Evolutionary conservation across 2,113 vertebrate genomes (phyloP).

Genomic region (Quiscalus mexicanus): DNA sequence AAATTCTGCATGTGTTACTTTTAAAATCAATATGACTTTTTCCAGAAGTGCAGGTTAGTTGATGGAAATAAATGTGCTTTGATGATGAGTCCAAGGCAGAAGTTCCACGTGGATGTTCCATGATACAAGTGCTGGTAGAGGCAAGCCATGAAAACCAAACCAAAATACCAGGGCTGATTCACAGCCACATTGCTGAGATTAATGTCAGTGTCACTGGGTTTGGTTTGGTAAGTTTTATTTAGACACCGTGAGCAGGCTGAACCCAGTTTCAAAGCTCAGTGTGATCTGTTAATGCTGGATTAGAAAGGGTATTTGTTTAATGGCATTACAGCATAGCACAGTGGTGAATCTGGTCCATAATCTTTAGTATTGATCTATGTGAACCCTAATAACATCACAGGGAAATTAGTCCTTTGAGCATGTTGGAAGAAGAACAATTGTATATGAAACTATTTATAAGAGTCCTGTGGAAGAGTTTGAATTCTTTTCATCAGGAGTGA

Average conservation of each 20-base stretch:
- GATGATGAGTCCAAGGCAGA: neutral
- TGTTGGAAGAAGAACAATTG: neutral
- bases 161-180: constrained; percentile 6
- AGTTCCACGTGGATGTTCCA: rapidly evolving
- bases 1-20: neutral
- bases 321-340: neutral
- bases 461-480: neutral
- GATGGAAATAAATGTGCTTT: neutral
- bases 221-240: constrained; percentile 7
- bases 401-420: neutral
- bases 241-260: neutral
- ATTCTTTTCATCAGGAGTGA: neutral
- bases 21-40: neutral
- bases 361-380: neutral
- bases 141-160: neutral
- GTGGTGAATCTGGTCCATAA: neutral
- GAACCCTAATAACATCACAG: neutral
- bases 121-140: neutral
- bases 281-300: neutral
- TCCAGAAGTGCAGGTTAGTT: neutral
- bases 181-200: neutral
- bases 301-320: constrained; percentile 11
- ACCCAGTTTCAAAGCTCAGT: neutral
- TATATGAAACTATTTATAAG: neutral
- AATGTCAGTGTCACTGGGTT: neutral